Base-by-base conservation (phyloP, 2,888 invertebrate genomes). In the Elmis aenea region DNA sequence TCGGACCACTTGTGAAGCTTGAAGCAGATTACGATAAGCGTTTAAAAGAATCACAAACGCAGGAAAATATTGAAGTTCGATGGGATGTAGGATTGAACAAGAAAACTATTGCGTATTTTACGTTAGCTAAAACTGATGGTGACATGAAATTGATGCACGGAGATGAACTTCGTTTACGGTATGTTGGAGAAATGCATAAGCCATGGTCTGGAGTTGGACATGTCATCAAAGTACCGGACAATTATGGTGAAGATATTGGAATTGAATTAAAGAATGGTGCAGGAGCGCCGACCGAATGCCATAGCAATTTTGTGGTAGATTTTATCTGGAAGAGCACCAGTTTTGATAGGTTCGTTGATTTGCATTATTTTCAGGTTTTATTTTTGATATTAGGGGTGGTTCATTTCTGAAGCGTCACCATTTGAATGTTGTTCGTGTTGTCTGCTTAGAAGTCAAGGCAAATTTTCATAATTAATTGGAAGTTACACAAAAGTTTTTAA, bases 111-210 rank as follows among this genome's bases (percentile, higher is more conserved):
- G 97, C 97, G 0, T 97, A 94, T 66, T 99, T 99, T 64, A 91
- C 91, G 32, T 74, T 99, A 32, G 93, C 96, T 2, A 96, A 96
- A 71, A 94, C 96, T 2, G 93, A 96, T 60, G 95, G 95, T 39
- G 94, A 94, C 58, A 95, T 97, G 92, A 93, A 95, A 63, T 70
- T 99, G 33, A 97, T 99, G 96, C 96, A 96, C 62, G 99, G 99
- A 4, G 99, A 99, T 72, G 99, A 99, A 64, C 68, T 99, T 33
- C 76, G 93, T 54, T 72, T 99, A 50, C 83, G 95, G 57, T 94
- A 92, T 57, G 81, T 92, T 1, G 95, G 95, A 0, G 95, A 95
- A 62, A 68, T 90, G 57, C 90, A 92, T 63, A 93, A 92, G 62
- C 79, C 89, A 0, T 99, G 99, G 99, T 85, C 85, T n/a, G 94